Percentiles rank a stretch among this genome's conserved stretches.
Conservation (phyloP, 2,888 invertebrate genomes). For the Nematopogon swammerdamellus region DNA sequence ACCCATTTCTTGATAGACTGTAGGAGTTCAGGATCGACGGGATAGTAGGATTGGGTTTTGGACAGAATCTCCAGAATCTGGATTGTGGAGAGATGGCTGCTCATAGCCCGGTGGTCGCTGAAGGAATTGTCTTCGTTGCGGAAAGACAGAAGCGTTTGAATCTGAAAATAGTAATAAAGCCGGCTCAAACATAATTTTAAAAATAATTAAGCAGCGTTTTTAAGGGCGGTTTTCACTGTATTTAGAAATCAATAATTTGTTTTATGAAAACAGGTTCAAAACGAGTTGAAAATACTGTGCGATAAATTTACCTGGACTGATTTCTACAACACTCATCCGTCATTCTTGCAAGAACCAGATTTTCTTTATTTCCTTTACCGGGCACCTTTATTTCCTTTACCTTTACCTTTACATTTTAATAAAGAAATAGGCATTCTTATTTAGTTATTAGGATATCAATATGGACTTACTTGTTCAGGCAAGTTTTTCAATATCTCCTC, state of each 20-base stretch:
- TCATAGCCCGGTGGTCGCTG: conserved; percentile 62
- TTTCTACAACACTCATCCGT: no score
- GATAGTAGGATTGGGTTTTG: conserved; percentile 60
- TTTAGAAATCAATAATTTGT: no score
- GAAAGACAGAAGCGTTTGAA: conserved; percentile 60
- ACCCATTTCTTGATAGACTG: conserved; percentile 61
- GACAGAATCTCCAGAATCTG: conserved; percentile 58
- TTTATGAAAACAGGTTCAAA: no score
- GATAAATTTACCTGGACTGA: no score
- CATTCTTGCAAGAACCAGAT: no score
- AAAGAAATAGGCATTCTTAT: no score
- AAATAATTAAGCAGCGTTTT: background rate
- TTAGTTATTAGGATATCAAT: no score
- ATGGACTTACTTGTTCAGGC: conserved; percentile 60
- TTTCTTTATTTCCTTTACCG: no score
- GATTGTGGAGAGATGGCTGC: conserved; percentile 59
- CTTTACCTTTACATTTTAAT: no score
- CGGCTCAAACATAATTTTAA: background rate
- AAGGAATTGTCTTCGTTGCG: conserved; percentile 64
- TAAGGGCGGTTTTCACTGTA: no score
- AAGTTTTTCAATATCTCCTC: conserved; percentile 47
- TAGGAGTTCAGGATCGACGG: conserved; percentile 59
- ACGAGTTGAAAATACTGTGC: no score
- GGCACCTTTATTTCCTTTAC: no score
- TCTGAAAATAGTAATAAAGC: conserved; percentile 28